Percentiles rank a stretch among this genome's conserved stretches.
Conservation (phyloP, 2,113 vertebrate genomes). For the Marmota monax region DNA sequence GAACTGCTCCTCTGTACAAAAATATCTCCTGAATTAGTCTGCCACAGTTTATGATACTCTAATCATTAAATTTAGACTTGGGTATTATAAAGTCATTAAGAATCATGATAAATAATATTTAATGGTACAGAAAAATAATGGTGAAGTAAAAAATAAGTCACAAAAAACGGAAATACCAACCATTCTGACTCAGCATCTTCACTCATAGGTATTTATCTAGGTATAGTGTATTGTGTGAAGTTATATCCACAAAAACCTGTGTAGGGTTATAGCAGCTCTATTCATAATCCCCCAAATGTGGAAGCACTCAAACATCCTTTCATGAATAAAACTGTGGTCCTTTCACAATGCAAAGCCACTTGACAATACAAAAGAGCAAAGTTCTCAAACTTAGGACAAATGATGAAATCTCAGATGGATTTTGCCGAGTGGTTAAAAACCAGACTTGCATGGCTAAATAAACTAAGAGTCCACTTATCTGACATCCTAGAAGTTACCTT, state of each 20-base stretch:
- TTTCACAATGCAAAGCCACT: background rate
- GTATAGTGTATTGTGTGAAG: background rate
- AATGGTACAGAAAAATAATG: slow-evolving; percentile 1
- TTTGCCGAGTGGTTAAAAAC: background rate
- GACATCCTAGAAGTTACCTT: background rate
- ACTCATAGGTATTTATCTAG: background rate
- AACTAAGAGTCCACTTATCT: background rate
- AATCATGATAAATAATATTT: slow-evolving; percentile 40
- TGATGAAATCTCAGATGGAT: background rate
- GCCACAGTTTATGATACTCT: background rate
- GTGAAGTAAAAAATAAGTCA: background rate
- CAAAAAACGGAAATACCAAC: slow-evolving; percentile 23
- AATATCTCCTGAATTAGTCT: background rate
- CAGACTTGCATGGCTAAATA: background rate
- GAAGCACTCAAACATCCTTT: background rate
- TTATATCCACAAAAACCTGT: background rate
- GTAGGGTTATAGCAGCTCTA: background rate
- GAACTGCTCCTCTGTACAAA: background rate
- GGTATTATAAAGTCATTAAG: background rate
- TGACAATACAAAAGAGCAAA: background rate
- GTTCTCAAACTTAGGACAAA: background rate
- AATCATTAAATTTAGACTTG: slow-evolving; percentile 2
- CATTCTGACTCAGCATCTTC: background rate
- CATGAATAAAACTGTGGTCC: background rate
- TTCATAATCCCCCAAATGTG: background rate